A percentile compares a stretch with the other conserved stretches of the same genome.
Evolutionary conservation across 2,113 vertebrate species (phyloP).

Genomic region (human): DNA sequence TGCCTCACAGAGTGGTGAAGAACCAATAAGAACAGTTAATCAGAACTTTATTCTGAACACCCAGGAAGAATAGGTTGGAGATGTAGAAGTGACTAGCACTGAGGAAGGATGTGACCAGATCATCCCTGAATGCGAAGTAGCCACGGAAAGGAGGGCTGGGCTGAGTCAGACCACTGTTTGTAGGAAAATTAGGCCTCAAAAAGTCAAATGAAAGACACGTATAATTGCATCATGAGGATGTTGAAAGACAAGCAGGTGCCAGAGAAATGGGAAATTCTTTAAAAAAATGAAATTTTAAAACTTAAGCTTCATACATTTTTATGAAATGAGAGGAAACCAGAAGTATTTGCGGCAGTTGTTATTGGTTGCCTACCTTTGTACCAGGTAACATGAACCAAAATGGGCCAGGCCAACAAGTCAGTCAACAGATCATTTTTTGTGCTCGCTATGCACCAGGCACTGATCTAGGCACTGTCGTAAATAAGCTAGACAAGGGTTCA

Average conservation of each 20-base stretch:
- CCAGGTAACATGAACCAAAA: neutral
- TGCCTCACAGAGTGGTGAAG: neutral
- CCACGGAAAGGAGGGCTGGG: neutral
- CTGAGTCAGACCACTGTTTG: neutral
- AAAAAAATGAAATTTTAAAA: neutral
- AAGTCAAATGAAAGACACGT: neutral
- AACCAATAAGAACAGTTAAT: neutral
- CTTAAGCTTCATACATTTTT: neutral
- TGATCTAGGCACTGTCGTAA: neutral
- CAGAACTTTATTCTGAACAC: neutral
- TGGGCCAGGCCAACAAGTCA: neutral
- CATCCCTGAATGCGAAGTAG: neutral
- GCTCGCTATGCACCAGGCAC: neutral
- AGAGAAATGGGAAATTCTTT: neutral
- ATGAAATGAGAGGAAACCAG: neutral
- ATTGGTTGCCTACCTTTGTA: neutral
- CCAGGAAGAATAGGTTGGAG: neutral
- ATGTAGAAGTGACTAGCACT: neutral
- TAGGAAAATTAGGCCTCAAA: neutral
- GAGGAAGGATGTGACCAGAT: neutral
- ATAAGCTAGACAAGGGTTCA: neutral
- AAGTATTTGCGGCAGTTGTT: neutral
- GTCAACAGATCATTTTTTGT: neutral
- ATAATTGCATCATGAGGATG: neutral
- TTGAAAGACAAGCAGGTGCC: neutral